Evolutionary conservation across 2,888 invertebrate genomes (phyloP), one percentile per base, ranked within the genome.

Genomic region (Drosophila nigritarsus): DNA sequence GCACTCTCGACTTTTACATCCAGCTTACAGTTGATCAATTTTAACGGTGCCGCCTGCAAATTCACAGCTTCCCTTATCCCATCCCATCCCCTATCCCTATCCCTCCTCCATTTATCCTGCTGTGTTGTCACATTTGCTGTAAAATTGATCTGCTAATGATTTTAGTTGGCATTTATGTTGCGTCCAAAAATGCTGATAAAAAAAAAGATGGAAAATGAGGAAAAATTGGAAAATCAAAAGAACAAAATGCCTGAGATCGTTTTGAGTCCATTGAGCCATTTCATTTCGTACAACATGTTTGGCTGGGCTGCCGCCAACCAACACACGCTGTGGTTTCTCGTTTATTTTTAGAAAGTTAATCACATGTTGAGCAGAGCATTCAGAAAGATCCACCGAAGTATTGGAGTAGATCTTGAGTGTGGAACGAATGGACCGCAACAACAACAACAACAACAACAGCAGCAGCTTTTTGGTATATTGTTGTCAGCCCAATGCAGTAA

Each of bases 71-170:
- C 5, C 29, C 29, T 6, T 18, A 27, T 20, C 27, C 18, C 13
- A 2, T 20, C 30, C 13, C 30, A 32, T 32, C 9, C 6, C 15
- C 30, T 27, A 4, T 15, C 18, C 7, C 13, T 15, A 8, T 0
- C 11, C 30, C 40, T n/a, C 8, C 24, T 34, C 27, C 15, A 11
- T 5, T 8, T 13, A n/a, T 4, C 13, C 32, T n/a, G 8, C 9
- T 74, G 54, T 77, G 75, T 71, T 79, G 83, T 78, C 81, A 62
- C 87, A 88, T 83, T 86, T 80, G 87, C 71, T 78, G 69, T 68
- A 29, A 66, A 87, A 85, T 87, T 82, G 82, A 77, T 87, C 73
- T 72, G 85, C 73, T 82, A 87, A 89, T 84, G 77, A 75, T 75
- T 84, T 73, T 54, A 62, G 50, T 38, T 87, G 83, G 65, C 80